These are phyloP conservation scores for Arion vulgaris DNA, from an alignment of 1,140 invertebrate genomes.

Conservation along the genomic window DNA sequence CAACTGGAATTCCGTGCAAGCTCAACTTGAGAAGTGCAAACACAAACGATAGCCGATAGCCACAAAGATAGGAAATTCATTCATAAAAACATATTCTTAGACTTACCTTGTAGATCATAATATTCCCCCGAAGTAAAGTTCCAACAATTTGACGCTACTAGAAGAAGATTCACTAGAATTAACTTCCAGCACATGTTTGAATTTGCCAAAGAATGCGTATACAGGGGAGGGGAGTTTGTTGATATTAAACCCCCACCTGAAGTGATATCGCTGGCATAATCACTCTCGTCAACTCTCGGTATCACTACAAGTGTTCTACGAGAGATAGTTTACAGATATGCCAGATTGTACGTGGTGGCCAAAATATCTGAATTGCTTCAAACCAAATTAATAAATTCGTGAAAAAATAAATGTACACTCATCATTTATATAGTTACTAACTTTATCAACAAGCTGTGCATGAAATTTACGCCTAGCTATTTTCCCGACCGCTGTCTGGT, in stretches of 20 bases:
- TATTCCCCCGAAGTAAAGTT: constrained; percentile 4
- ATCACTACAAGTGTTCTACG: background rate
- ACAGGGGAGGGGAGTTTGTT: constrained; percentile 6
- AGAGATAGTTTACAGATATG: background rate
- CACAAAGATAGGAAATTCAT: too few relatives aligned
- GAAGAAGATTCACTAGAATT: constrained; percentile 18
- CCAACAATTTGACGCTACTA: constrained; percentile 16
- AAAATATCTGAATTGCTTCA: too few relatives aligned
- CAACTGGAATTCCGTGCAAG: too few relatives aligned
- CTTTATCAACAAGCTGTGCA: too few relatives aligned
- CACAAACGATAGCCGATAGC: too few relatives aligned
- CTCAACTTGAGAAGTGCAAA: too few relatives aligned
- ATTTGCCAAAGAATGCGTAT: background rate
- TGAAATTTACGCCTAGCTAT: too few relatives aligned
- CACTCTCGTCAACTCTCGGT: constrained; percentile 37
- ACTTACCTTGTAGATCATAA: background rate
- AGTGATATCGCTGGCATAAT: constrained; percentile 33
- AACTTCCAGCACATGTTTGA: constrained; percentile 38
- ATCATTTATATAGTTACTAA: too few relatives aligned
- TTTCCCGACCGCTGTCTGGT: too few relatives aligned
- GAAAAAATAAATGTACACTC: too few relatives aligned
- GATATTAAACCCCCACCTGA: constrained; percentile 16
- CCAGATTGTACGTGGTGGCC: background rate
- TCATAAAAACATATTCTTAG: too few relatives aligned
- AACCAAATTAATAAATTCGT: too few relatives aligned